Base-by-base conservation (phyloP, 1,140 invertebrate genomes). In the Drosophila bifasciata region DNA sequence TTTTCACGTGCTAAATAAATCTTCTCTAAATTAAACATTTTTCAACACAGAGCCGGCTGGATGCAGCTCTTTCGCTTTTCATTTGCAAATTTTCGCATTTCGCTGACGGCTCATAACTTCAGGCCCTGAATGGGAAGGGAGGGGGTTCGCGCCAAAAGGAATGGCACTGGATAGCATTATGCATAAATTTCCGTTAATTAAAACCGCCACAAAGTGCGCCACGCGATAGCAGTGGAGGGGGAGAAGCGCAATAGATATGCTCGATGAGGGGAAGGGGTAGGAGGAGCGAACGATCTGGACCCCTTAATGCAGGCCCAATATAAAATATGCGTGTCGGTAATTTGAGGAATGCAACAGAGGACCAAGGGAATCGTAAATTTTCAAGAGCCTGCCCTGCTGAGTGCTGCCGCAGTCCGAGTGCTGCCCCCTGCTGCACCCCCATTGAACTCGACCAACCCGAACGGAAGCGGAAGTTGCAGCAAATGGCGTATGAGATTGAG, bases 291-390 rank as follows among this genome's bases (percentile, higher is more conserved):
- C 43, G 39, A 39, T 17, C 5, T 45, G 63, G 53, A 43, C 67
- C 78, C 67, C 78, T 67, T 85, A 85, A 85, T 85, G 80, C 80
- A 43, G 76, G 60, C 59, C 80, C 76, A 66, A 84, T 84, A 85
- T 85, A 85, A 85, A 85, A 79, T 85, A 85, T 86, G 83, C 74
- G 83, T 86, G 78, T 83, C 81, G 56, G 83, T 88, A 88, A 86
- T 86, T 86, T 86, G 83, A 86, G 75, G 83, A 88, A 86, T 86
- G 81, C 84, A 78, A 76, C 78, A 71, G 67, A 79, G 71, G 61
- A 80, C 69, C 73, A 21, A 64, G 44, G 40, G 61, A 67, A 66
- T 66, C 83, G 84, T 86, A 86, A 86, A 86, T 86, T 86, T 68
- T 1, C 62, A 72, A 76, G 62, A 64, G 77, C 74, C 62, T 64